phyloP scores from a whole-genome alignment of 2,113 vertebrate species.

The Balaeniceps rex region DNA sequence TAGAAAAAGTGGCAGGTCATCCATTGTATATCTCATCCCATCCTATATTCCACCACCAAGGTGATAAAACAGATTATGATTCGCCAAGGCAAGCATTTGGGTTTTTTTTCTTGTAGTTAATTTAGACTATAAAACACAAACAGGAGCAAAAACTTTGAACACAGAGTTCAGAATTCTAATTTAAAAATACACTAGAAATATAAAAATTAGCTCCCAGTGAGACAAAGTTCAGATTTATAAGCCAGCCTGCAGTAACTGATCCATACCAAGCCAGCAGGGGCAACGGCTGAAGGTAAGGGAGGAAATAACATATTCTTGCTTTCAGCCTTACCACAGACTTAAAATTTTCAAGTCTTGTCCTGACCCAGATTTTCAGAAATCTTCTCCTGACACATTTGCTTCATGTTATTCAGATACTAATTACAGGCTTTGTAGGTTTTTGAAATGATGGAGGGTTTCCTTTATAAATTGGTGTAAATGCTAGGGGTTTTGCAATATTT shows the following conservation, averaged over 20 bases:
- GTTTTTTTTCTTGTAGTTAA: background rate
- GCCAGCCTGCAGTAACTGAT: background rate
- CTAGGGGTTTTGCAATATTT: background rate
- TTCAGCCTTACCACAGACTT: background rate
- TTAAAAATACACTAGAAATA: background rate
- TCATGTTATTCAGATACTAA: background rate
- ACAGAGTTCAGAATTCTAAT: background rate
- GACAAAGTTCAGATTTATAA: background rate
- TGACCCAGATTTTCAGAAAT: background rate
- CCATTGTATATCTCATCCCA: background rate
- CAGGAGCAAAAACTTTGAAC: background rate
- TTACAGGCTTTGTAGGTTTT: background rate
- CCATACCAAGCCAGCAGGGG: background rate
- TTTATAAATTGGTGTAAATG: background rate
- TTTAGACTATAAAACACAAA: background rate
- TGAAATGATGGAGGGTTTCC: background rate
- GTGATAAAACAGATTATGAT: background rate
- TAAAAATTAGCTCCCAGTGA: background rate
- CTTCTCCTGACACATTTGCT: background rate
- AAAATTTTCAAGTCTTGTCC: background rate
- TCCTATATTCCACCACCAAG: background rate
- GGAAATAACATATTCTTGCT: background rate
- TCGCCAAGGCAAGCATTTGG: background rate
- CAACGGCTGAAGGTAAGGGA: background rate
- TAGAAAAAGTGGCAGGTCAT: constrained; percentile 27